Evolutionary conservation across 2,888 invertebrate genomes (phyloP).

Genomic region (Prostheceraeus crozeri): DNA sequence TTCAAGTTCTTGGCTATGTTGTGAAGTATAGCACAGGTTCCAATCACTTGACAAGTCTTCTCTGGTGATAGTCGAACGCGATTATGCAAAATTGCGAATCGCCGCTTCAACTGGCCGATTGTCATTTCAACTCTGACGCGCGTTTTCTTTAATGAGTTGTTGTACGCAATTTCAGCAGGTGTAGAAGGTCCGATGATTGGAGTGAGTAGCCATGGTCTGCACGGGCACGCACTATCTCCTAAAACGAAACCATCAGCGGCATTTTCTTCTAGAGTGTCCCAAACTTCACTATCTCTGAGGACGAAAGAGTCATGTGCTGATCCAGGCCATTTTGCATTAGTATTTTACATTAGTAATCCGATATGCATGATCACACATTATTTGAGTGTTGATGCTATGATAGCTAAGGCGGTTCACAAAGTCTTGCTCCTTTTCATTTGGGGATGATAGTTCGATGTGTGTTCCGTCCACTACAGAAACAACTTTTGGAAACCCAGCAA

Average conservation of each 20-base stretch:
- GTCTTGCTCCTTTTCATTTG: constrained; percentile 32
- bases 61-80: constrained; percentile 32
- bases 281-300: constrained; percentile 35
- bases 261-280: constrained; percentile 37
- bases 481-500: constrained; percentile 41
- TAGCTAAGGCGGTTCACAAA: constrained; percentile 42
- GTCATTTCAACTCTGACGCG: constrained; percentile 33
- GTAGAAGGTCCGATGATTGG: constrained; percentile 33
- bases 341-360: constrained; percentile 40
- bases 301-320: constrained; percentile 42
- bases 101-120: constrained; percentile 34
- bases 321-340: constrained; percentile 43
- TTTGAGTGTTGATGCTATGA: constrained; percentile 44
- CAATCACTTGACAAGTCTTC: constrained; percentile 34
- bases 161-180: constrained; percentile 31
- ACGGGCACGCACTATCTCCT: constrained; percentile 39
- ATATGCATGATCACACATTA: constrained; percentile 38
- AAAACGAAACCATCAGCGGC: constrained; percentile 31
- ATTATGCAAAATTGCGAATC: constrained; percentile 30
- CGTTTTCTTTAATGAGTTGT: constrained; percentile 30
- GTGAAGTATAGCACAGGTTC: constrained; percentile 9
- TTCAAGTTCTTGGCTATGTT: constrained; percentile 9
- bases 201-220: constrained; percentile 34
- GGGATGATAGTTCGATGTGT: constrained; percentile 41
- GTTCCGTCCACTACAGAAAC: constrained; percentile 43